Conservation (phyloP, 2,797 vertebrate genomes). For the Gila robusta region DNA sequence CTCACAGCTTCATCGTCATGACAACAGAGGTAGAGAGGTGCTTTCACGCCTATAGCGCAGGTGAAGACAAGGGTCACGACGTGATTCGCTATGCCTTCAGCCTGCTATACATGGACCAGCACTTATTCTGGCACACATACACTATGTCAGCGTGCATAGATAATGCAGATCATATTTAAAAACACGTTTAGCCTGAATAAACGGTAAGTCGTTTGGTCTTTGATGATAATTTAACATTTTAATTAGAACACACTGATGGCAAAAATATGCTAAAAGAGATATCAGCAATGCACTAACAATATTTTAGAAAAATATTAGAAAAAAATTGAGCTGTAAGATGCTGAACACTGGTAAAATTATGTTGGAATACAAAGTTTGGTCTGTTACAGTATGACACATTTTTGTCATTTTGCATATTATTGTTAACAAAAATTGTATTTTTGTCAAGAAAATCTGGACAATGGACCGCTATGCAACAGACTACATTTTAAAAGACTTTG, state of each 20-base stretch:
- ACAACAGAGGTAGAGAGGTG: constrained; percentile 39
- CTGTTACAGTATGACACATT: too few species aligned
- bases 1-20: constrained; percentile 44
- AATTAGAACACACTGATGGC: background rate
- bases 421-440: background rate
- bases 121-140: constrained; percentile 1
- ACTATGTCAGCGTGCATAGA: background rate
- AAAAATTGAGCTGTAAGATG: background rate
- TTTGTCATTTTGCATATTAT: background rate
- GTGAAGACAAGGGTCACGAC: constrained; percentile 38
- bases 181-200: background rate
- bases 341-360: background rate
- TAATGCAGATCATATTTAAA: background rate
- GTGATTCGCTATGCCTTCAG: constrained; percentile 22
- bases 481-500: background rate
- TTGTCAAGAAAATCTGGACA: background rate
- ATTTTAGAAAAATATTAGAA: background rate
- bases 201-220: background rate
- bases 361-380: background rate
- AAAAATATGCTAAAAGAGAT: background rate
- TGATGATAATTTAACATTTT: constrained; percentile 5
- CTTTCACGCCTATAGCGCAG: constrained; percentile 48
- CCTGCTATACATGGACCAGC: constrained; percentile 23
- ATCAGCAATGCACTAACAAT: background rate
- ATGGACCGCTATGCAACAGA: background rate